These are phyloP conservation scores for Cynaeus angustus DNA, from an alignment of 2,888 invertebrate genomes.

Conservation along the genomic window DNA sequence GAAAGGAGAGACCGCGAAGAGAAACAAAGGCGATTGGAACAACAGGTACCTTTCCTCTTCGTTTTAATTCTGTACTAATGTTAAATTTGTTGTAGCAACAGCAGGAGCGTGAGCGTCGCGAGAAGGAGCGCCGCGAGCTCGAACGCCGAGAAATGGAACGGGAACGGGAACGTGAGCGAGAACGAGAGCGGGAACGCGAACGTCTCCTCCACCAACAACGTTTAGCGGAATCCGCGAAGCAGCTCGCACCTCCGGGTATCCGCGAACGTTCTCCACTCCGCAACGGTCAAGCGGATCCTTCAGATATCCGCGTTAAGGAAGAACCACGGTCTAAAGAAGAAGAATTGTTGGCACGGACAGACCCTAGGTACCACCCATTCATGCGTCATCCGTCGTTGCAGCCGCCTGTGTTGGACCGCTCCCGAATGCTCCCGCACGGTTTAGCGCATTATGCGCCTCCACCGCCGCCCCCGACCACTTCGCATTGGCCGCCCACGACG, in stretches of 20 bases:
- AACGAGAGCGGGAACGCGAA: conserved; percentile 77
- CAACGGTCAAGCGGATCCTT: conserved; percentile 75
- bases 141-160: conserved; percentile 75
- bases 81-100: conserved; percentile 60
- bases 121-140: conserved; percentile 73
- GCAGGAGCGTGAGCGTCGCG: conserved; percentile 69
- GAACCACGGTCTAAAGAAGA: conserved; percentile 76
- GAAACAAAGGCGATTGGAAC: conserved; percentile 70
- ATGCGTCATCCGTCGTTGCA: conserved; percentile 73
- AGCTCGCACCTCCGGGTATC: conserved; percentile 68
- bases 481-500: conserved; percentile 69
- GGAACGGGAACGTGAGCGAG: conserved; percentile 69
- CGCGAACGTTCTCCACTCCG: conserved; percentile 85
- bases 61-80: background rate
- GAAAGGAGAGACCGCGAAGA: conserved; percentile 76
- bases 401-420: conserved; percentile 71
- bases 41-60: conserved; percentile 68
- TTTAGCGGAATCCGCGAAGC: conserved; percentile 72
- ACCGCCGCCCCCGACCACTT: conserved; percentile 68
- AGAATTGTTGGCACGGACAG: conserved; percentile 65
- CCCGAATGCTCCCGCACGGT: conserved; percentile 71
- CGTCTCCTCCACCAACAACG: conserved; percentile 76
- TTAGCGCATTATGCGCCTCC: conserved; percentile 74
- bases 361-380: conserved; percentile 72
- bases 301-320: conserved; percentile 76